A percentile compares a stretch with the other conserved stretches of the same genome.
Conservation (phyloP, 2,888 invertebrate species). For the Sylvicola cinctus region DNA sequence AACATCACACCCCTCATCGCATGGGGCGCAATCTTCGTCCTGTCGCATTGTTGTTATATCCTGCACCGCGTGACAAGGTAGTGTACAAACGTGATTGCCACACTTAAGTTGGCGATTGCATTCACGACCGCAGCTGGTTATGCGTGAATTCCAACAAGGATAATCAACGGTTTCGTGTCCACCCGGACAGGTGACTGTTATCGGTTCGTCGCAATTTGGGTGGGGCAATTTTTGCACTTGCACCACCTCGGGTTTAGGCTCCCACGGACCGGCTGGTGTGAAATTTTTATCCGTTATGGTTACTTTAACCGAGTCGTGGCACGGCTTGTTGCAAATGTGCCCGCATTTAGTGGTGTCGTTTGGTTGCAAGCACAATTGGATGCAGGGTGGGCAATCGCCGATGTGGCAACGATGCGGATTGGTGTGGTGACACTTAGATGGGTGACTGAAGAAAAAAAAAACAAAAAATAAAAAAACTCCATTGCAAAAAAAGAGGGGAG, state of each 20-base stretch:
- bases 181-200: conserved; percentile 51
- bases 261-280: conserved; percentile 46
- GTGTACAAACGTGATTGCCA: conserved; percentile 53
- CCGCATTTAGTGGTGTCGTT: conserved; percentile 16
- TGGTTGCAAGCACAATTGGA: conserved; percentile 43
- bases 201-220: conserved; percentile 47
- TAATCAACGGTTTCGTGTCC: conserved; percentile 45
- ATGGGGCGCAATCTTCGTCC: conserved; percentile 32
- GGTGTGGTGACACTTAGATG: conserved; percentile 73
- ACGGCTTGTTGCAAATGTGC: conserved; percentile 29
- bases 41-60: conserved; percentile 25
- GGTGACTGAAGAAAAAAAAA: conserved; percentile 12
- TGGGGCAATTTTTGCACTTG: conserved; percentile 37
- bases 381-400: conserved; percentile 66
- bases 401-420: conserved; percentile 64
- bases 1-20: conserved; percentile 36
- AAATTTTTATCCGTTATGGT: conserved; percentile 31
- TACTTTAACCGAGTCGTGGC: conserved; percentile 54
- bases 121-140: conserved; percentile 55
- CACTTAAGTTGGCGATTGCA: conserved; percentile 57
- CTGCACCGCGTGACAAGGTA: conserved; percentile 49
- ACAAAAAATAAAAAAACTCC: no score
- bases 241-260: conserved; percentile 29
- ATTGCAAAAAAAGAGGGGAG: no score
- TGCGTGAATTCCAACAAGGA: conserved; percentile 46